Conservation (phyloP, 1,140 invertebrate species). For the Drepana arcuata region DNA sequence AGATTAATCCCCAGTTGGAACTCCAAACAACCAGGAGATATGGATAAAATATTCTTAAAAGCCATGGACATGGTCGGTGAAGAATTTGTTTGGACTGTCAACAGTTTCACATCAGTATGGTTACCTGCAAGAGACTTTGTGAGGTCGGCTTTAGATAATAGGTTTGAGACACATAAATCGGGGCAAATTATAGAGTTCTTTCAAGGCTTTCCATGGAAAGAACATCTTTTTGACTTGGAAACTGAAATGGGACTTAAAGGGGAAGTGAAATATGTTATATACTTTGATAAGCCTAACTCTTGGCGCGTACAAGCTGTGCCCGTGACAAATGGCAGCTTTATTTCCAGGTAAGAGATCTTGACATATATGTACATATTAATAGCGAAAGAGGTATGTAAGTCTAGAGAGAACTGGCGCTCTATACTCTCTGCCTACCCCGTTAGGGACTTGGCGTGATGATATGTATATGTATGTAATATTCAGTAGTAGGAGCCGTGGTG, state of each 20-base stretch:
- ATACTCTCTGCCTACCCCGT: no score
- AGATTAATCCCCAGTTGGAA: slow-evolving; percentile 94
- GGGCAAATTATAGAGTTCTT: slow-evolving; percentile 87
- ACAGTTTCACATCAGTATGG: slow-evolving; percentile 83
- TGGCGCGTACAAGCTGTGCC: slow-evolving; percentile 92
- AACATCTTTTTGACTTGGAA: slow-evolving; percentile 89
- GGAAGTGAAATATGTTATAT: slow-evolving; percentile 86
- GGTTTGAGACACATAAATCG: slow-evolving; percentile 75
- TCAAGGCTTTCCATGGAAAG: slow-evolving; percentile 87
- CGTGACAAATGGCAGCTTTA: slow-evolving; percentile 79
- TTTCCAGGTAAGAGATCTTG: slow-evolving; percentile 82
- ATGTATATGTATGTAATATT: no score
- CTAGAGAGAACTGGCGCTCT: no score
- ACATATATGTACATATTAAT: no score
- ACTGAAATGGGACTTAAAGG: slow-evolving; percentile 77
- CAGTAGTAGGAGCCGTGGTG: no score
- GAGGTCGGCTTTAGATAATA: slow-evolving; percentile 77
- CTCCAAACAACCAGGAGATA: slow-evolving; percentile 69
- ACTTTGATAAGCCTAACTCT: slow-evolving; percentile 70
- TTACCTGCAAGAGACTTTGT: slow-evolving; percentile 86
- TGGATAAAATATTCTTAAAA: slow-evolving; percentile 76
- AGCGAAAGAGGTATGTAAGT: no score
- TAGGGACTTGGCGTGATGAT: no score
- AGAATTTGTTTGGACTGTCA: slow-evolving; percentile 86
- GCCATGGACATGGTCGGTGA: slow-evolving; percentile 85